Evolutionary conservation across 2,797 vertebrate genomes (phyloP).

Genomic region (Parambassis ranga): DNA sequence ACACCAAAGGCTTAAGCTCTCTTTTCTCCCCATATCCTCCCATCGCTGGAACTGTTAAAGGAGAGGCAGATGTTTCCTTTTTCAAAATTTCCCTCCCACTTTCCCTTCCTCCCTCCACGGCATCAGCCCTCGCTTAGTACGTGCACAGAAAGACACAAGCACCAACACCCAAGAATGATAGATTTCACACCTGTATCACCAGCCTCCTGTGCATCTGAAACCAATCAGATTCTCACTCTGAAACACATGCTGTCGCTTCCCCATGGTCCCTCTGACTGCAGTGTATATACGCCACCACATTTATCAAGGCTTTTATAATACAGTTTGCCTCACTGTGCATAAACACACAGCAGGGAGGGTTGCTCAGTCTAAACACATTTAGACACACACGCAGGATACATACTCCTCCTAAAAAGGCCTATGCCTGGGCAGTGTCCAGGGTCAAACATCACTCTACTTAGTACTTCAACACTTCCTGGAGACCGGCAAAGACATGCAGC

Average conservation of each 20-base stretch:
- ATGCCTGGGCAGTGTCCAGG: constrained; percentile 55
- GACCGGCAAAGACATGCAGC: constrained; percentile 28
- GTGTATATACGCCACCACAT: constrained; percentile 25
- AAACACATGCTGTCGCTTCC: not conserved
- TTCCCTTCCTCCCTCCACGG: constrained; percentile 22
- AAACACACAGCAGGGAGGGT: constrained; percentile 63
- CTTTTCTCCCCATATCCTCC: constrained; percentile 30
- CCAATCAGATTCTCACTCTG: not conserved
- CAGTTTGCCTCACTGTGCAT: constrained; percentile 52
- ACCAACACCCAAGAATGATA: not conserved
- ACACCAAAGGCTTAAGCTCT: not conserved
- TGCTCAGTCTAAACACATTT: constrained; percentile 65
- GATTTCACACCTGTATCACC: constrained; percentile 13
- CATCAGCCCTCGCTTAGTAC: not conserved
- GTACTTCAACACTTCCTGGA: constrained; percentile 46
- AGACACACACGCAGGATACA: constrained; percentile 31
- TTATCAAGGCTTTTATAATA: constrained; percentile 53
- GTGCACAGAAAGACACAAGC: not conserved
- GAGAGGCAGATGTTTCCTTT: constrained; percentile 71
- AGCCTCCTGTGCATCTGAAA: constrained; percentile 6
- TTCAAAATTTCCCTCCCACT: constrained; percentile 15
- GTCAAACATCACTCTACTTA: constrained; percentile 33
- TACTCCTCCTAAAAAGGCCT: constrained; percentile 70
- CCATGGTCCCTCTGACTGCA: not conserved
- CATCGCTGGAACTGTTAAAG: constrained; percentile 33